Conservation (phyloP, 2,888 invertebrate genomes). For the Drosophila recens region DNA sequence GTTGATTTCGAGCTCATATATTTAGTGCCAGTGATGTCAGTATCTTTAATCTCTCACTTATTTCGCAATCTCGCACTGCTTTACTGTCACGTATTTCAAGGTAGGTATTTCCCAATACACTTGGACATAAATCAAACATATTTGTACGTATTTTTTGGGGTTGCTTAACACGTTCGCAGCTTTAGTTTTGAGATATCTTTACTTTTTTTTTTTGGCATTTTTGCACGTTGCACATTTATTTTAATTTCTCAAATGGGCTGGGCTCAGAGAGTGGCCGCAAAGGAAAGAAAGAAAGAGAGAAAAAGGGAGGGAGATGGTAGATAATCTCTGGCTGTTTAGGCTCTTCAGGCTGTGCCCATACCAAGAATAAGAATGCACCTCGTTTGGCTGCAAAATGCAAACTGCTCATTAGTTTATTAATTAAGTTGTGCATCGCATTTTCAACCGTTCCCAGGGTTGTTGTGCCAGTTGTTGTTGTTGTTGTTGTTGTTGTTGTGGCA, state of each 20-base stretch:
- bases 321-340: slow-evolving; percentile 58
- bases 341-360: slow-evolving; percentile 13
- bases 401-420: slow-evolving; percentile 81
- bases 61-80: slow-evolving; percentile 12
- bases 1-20: neutral
- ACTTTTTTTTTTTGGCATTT: slow-evolving; percentile 57
- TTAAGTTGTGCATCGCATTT: slow-evolving; percentile 70
- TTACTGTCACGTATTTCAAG: slow-evolving; percentile 52
- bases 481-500: slow-evolving; percentile 23
- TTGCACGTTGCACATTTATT: slow-evolving; percentile 80
- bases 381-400: slow-evolving; percentile 55
- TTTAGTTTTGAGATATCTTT: slow-evolving; percentile 35
- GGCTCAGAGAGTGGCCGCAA: slow-evolving; percentile 8
- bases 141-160: slow-evolving; percentile 23
- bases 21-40: slow-evolving; percentile 9
- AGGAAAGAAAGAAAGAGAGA: neutral
- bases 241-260: slow-evolving; percentile 70
- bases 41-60: slow-evolving; percentile 23
- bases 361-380: slow-evolving; percentile 20
- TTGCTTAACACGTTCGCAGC: slow-evolving; percentile 43
- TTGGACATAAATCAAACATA: slow-evolving; percentile 55
- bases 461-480: slow-evolving; percentile 15
- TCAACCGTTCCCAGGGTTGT: slow-evolving; percentile 44
- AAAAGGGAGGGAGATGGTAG: slow-evolving; percentile 43
- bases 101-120: slow-evolving; percentile 48